Base-by-base conservation (phyloP, 1,140 invertebrate species). In the Drosophila miranda region DNA sequence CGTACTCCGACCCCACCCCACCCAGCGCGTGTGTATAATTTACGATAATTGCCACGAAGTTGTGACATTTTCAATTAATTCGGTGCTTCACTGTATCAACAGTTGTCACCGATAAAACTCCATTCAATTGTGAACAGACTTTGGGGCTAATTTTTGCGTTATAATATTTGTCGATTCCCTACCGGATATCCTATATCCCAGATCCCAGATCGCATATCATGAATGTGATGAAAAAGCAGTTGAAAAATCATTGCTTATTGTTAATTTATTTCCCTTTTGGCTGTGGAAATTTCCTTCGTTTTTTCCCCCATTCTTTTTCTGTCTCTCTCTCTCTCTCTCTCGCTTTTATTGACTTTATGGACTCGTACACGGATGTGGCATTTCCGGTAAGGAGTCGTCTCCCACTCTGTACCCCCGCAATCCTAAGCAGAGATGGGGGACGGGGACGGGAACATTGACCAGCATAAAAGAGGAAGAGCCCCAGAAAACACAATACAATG, bases 221-320 rank as follows among this genome's bases (percentile, higher is more conserved):
- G 49, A 48, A 74, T 41, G 58, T 21, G 46, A 50, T 44, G 51
- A 72, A 53, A 58, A 41, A 53, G 43, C 61, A 62, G 71, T 70
- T 58, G 62, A 59, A 68, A 83, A 87, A 81, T 68, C 82, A 75
- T 78, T 56, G 74, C 63, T 86, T 81, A 81, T 84, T 78, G 77
- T 81, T 86, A 86, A 87, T 86, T 81, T 80, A 86, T 86, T 86
- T 86, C 81, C 81, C 83, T 69, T 78, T 71, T 68, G 73, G 64
- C 69, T 75, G 83, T 78, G 49, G 19, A 69, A 87, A 78, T 86
- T 86, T 67, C 43, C 48, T 48, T 56, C 13, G 43, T 43, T 34
- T 68, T 56, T 44, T 6, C 13, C 23, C 26, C 23, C 9, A 30
- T 72, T 84, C 76, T 73, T 51, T 66, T 42, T 60, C 44, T 56